These are phyloP conservation scores for Orchesella flavescens DNA, from an alignment of 2,888 invertebrate species.

Conservation along the genomic window DNA sequence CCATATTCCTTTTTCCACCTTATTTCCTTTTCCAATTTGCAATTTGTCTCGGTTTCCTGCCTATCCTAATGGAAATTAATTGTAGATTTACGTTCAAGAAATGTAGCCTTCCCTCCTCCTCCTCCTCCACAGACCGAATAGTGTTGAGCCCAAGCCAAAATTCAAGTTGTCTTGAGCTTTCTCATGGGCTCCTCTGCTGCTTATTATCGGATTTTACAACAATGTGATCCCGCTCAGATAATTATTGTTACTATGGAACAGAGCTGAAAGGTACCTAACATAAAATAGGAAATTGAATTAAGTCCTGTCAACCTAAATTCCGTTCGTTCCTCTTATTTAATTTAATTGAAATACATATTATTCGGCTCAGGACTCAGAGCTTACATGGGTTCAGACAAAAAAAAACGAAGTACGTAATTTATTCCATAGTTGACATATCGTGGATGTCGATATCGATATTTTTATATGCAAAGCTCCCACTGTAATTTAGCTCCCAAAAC, in stretches of 20 bases:
- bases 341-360: too few species aligned
- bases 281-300: too few species aligned
- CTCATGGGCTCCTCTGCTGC: neutral
- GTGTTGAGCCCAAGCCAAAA: neutral
- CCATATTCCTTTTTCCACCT: conserved; percentile 28
- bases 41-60: conserved; percentile 39
- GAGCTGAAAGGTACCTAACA: too few species aligned
- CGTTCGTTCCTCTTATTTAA: too few species aligned
- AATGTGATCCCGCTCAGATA: too few species aligned
- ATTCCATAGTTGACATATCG: too few species aligned
- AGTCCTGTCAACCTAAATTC: too few species aligned
- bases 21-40: conserved; percentile 43
- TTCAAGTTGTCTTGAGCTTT: neutral
- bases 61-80: conserved; percentile 22
- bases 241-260: too few species aligned
- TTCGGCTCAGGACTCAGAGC: neutral
- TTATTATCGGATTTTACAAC: neutral
- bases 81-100: neutral
- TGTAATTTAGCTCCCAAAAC: neutral
- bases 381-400: neutral
- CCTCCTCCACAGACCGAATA: neutral
- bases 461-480: neutral
- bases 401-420: too few species aligned
- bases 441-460: too few species aligned
- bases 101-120: too few species aligned